Base-by-base conservation (phyloP, 2,113 vertebrate species). In the Tenebrosternarchus preto region DNA sequence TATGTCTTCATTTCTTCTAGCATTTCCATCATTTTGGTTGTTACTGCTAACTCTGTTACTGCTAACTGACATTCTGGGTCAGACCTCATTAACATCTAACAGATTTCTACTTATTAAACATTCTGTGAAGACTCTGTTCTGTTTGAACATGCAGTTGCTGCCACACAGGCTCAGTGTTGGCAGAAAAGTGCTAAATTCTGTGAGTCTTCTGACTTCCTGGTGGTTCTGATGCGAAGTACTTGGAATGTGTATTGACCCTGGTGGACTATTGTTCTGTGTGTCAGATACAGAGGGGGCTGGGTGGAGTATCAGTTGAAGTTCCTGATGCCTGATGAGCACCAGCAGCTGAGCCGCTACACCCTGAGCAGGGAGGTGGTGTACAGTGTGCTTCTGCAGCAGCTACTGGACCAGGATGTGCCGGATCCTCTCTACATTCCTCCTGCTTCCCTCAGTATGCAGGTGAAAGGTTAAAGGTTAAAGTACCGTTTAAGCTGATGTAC, bases 321-420 rank as follows among this genome's bases (percentile, higher is more conserved):
- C 29, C n/a, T 78, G 16, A 83, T 93, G 80, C 93, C 93, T 1
- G 56, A 19, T 15, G 86, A 91, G 8, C 43, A 88, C 19, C 43
- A 77, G 1, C 27, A 85, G 88, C 80, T 93, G 76, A 66, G 68
- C 2, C 84, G 6, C 12, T 87, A 90, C 2, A 91, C 86, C 1
- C 85, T 94, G 82, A 93, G 90, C 82, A 79, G 72, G 69, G 85
- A 91, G 76, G 83, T 93, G 84, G 92, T 93, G 9, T 89, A 80
- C 81, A 87, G 80, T 19, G 89, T 94, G 22, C 82, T 94, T 36
- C 78, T 90, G 8, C 93, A 94, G 87, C 85, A 86, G 19, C 85
- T 93, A 0, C 85, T 85, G 1, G 92, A 92, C 66, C 90, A 91
- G 75, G 85, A 90, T 6, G 0, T 22, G 1, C 24, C 77, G 0